Conservation (phyloP, 2,797 vertebrate genomes). For the Delichon dasypus region DNA sequence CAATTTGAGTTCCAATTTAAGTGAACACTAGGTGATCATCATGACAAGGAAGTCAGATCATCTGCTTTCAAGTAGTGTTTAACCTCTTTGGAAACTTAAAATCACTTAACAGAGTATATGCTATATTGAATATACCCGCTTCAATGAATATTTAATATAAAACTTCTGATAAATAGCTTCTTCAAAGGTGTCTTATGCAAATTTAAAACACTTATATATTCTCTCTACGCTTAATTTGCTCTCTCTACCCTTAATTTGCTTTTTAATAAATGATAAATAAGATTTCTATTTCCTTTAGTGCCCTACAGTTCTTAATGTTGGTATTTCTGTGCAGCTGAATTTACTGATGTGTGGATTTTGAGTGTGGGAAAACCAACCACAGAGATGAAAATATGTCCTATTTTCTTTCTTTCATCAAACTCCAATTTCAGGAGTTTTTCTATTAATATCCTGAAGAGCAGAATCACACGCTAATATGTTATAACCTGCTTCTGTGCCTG, state of each 20-base stretch:
- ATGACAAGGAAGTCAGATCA: not conserved
- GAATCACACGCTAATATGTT: not conserved
- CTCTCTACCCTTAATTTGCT: not conserved
- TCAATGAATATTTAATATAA: not conserved
- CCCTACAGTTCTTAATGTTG: not conserved
- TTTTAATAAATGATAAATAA: not conserved
- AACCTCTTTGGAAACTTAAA: not conserved
- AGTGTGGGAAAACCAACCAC: not conserved
- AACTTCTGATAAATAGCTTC: not conserved
- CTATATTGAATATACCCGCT: not conserved
- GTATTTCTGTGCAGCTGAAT: not conserved
- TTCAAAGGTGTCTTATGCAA: not conserved
- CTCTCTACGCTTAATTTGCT: not conserved
- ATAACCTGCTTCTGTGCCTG: not conserved
- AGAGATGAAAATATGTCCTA: not conserved
- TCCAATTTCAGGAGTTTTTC: not conserved
- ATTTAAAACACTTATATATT: not conserved
- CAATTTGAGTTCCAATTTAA: not conserved
- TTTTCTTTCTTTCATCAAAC: not conserved
- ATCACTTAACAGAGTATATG: not conserved
- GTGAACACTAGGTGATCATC: not conserved
- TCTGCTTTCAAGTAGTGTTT: not conserved
- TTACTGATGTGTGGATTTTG: not conserved
- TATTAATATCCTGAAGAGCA: not conserved
- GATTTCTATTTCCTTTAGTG: not conserved